Evolutionary conservation across 2,113 vertebrate species (phyloP).

Genomic region (Leuciscus idus): DNA sequence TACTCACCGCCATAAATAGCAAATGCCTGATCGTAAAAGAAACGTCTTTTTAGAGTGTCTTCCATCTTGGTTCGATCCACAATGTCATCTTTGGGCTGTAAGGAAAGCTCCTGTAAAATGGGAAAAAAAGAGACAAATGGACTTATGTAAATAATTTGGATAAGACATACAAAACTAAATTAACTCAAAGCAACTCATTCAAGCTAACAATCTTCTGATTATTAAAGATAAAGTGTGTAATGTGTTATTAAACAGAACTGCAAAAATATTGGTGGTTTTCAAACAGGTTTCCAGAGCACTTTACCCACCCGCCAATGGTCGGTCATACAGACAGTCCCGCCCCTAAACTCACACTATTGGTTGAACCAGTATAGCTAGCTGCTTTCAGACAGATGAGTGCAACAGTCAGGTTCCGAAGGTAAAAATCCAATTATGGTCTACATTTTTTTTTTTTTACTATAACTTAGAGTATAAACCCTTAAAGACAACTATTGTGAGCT

Average conservation of each 20-base stretch:
- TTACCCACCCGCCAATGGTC: too few relatives aligned
- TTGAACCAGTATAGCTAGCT: background rate
- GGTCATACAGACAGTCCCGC: background rate
- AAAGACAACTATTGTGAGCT: background rate
- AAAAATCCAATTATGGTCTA: background rate
- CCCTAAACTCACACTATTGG: background rate
- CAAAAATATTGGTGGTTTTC: background rate
- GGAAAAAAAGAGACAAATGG: background rate
- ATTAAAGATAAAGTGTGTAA: background rate
- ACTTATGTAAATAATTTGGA: background rate
- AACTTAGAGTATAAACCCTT: background rate
- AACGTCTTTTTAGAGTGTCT: constrained; percentile 94
- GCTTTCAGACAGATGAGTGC: background rate
- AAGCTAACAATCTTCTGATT: background rate
- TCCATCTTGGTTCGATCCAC: constrained; percentile 97
- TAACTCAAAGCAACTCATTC: background rate
- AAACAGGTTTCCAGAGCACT: background rate
- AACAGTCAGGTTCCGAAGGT: background rate
- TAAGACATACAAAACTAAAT: background rate
- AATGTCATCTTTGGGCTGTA: constrained; percentile 95
- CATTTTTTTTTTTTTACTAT: too few relatives aligned
- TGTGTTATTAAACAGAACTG: background rate
- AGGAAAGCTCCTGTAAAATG: constrained; percentile 84
- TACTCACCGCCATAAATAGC: constrained; percentile 95
- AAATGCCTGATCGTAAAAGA: constrained; percentile 99